Evolutionary conservation across 1,140 invertebrate species (phyloP).

Genomic region (Cardiocondyla obscurior): DNA sequence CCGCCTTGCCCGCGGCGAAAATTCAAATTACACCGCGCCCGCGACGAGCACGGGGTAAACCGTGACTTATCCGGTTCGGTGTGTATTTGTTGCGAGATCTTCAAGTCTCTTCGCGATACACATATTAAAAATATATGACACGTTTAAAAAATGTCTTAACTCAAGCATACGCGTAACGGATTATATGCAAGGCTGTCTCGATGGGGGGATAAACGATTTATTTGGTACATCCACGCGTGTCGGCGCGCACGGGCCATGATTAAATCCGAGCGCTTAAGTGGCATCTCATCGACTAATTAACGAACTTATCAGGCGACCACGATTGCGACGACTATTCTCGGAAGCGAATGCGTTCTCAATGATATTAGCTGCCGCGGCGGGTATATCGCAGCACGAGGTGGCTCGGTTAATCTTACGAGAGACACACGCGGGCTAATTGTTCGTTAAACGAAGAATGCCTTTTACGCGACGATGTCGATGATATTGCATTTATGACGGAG

Average conservation of each 20-base stretch:
- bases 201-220: constrained; percentile 29
- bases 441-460: constrained; percentile 44
- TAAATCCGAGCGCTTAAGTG: constrained; percentile 45
- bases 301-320: constrained; percentile 37
- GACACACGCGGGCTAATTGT: constrained; percentile 50
- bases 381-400: not conserved
- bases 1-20: constrained; percentile 44
- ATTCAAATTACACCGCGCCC: constrained; percentile 41
- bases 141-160: not conserved
- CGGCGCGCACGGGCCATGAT: constrained; percentile 38
- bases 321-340: constrained; percentile 16
- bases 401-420: constrained; percentile 34
- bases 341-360: constrained; percentile 11
- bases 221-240: not conserved
- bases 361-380: constrained; percentile 32
- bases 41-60: constrained; percentile 22
- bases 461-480: constrained; percentile 20
- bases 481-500: constrained; percentile 45
- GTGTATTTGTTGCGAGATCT: constrained; percentile 34
- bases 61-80: constrained; percentile 25
- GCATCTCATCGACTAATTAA: constrained; percentile 65
- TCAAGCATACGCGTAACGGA: not conserved
- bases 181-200: not conserved
- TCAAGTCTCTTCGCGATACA: not conserved
- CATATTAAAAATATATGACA: not conserved